These are phyloP conservation scores for Osmoderma eremita DNA, from an alignment of 2,888 invertebrate genomes.

Conservation along the genomic window DNA sequence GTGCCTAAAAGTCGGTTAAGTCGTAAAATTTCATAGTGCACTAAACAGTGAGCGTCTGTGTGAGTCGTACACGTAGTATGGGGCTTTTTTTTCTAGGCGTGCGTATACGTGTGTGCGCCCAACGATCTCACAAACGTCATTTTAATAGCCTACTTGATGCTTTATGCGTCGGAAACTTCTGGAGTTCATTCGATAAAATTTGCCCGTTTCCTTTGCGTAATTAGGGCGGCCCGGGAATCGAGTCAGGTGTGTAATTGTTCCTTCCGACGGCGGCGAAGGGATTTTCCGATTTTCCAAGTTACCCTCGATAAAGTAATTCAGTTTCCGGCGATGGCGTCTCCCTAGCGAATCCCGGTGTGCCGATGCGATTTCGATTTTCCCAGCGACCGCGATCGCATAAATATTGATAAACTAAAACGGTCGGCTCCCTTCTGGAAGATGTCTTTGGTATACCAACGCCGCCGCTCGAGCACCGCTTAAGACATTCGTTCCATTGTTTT, in stretches of 20 bases:
- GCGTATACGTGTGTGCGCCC: constrained; percentile 29
- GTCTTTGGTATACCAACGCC: constrained; percentile 16
- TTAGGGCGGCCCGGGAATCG: constrained; percentile 28
- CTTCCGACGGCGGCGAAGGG: constrained; percentile 43
- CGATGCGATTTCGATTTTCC: constrained; percentile 33
- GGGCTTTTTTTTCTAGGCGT: constrained; percentile 42
- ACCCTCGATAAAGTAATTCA: constrained; percentile 49
- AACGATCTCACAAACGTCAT: constrained; percentile 49
- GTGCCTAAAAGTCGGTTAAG: constrained; percentile 51
- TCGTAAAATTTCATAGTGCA: constrained; percentile 62
- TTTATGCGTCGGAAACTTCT: constrained; percentile 38
- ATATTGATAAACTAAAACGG: constrained; percentile 29
- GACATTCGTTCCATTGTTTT: constrained; percentile 25
- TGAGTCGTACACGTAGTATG: constrained; percentile 53
- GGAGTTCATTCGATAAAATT: constrained; percentile 34
- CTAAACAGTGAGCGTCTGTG: constrained; percentile 56
- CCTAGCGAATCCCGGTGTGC: constrained; percentile 28
- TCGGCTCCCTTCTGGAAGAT: constrained; percentile 26
- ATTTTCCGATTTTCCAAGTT: constrained; percentile 44
- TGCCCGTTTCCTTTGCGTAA: constrained; percentile 25
- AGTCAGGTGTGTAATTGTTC: constrained; percentile 42
- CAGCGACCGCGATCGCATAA: constrained; percentile 35
- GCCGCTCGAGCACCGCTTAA: constrained; percentile 17
- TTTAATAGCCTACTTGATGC: constrained; percentile 52
- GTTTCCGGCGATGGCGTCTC: constrained; percentile 44